Conservation (phyloP, 2,797 vertebrate species). For the Diceros bicornis region DNA sequence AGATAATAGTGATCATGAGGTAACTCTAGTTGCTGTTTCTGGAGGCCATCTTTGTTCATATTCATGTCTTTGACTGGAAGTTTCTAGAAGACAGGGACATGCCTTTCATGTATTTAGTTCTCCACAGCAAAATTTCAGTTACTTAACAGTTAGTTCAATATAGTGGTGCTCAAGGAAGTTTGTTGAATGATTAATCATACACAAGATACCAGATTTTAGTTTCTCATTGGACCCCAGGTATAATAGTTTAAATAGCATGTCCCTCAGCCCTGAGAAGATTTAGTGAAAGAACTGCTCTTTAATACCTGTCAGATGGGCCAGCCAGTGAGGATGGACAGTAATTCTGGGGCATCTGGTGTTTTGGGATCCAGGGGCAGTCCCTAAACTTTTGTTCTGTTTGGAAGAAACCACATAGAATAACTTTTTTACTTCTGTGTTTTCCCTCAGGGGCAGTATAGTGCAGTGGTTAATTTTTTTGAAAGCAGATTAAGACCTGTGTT, state of each 20-base stretch:
- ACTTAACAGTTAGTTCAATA: not conserved
- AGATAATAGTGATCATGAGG: not conserved
- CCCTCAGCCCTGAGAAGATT: not conserved
- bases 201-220: not conserved
- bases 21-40: not conserved
- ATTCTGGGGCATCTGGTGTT: not conserved
- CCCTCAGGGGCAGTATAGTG: not conserved
- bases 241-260: not conserved
- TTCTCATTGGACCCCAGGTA: not conserved
- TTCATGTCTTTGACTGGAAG: not conserved
- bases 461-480: not conserved
- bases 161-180: not conserved
- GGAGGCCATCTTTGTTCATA: not conserved
- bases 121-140: not conserved
- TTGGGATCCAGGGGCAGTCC: not conserved
- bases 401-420: not conserved
- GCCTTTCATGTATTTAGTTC: not conserved
- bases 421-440: not conserved
- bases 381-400: not conserved
- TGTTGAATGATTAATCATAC: not conserved
- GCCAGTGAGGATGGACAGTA: not conserved
- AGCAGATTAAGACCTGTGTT: conserved; percentile 19
- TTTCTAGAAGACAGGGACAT: not conserved
- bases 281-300: not conserved
- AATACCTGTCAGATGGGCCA: not conserved